Percentiles rank a stretch among this genome's conserved stretches.
Evolutionary conservation across 2,888 invertebrate genomes (phyloP).

Genomic region (Pseudococcus longispinus): DNA sequence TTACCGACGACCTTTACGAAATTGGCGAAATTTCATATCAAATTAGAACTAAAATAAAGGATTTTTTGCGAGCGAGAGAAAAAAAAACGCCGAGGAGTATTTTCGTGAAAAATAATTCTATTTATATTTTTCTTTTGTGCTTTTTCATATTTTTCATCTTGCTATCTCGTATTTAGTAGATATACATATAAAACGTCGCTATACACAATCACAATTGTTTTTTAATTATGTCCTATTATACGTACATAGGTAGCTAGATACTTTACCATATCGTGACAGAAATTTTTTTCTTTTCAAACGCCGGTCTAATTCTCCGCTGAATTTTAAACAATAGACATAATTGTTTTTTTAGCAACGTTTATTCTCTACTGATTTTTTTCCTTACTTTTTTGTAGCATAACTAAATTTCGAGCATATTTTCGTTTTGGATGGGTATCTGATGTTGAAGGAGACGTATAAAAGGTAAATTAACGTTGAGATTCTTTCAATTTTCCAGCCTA

Average conservation of each 20-base stretch:
- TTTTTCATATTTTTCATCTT: background rate
- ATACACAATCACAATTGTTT: constrained; percentile 3
- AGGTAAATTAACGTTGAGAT: background rate
- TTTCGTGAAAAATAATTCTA: background rate
- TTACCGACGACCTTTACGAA: background rate
- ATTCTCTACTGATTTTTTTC: background rate
- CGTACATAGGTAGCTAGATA: background rate
- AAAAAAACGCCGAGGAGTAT: background rate
- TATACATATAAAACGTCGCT: background rate
- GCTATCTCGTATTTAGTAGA: background rate
- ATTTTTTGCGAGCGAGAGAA: background rate
- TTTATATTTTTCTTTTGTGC: background rate
- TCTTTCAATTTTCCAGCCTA: background rate
- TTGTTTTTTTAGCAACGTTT: background rate
- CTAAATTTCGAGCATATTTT: background rate
- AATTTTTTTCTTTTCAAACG: background rate
- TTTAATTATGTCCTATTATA: constrained; percentile 19
- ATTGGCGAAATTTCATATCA: background rate
- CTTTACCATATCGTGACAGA: background rate
- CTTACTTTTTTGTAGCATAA: background rate
- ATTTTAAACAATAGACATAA: constrained; percentile 1
- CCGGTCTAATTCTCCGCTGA: background rate
- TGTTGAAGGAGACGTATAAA: background rate
- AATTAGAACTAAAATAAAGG: background rate
- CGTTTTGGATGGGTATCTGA: background rate